Percentiles rank a stretch among this genome's conserved stretches.
These are phyloP conservation scores for Amphiprion ocellaris DNA, from an alignment of 2,113 vertebrate species.

Conservation along the genomic window DNA sequence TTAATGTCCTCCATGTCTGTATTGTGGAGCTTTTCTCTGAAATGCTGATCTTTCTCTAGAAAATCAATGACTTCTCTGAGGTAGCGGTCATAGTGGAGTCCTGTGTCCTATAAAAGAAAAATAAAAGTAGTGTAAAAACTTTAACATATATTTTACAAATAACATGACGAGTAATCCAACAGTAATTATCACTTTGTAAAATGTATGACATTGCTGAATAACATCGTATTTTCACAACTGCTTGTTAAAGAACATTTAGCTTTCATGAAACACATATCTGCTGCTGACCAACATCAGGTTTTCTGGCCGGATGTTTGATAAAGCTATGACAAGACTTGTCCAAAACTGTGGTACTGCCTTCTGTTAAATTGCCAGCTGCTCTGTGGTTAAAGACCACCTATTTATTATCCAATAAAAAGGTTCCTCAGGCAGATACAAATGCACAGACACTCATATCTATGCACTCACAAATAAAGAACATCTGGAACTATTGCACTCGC, in stretches of 20 bases:
- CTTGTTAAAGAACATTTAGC: too few relatives aligned
- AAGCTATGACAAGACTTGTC: not conserved
- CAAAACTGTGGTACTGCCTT: conserved; percentile 14
- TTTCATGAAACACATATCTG: not conserved
- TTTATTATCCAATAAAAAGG: not conserved
- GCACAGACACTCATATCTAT: too few relatives aligned
- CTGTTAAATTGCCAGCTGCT: not conserved
- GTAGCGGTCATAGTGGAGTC: conserved; percentile 98
- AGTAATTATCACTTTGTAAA: not conserved
- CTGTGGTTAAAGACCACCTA: not conserved
- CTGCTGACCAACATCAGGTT: not conserved
- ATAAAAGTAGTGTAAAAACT: conserved; percentile 3
- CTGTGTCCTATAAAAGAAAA: conserved; percentile 90
- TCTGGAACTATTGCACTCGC: not conserved
- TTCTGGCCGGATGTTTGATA: conserved; percentile 17
- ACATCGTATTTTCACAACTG: not conserved
- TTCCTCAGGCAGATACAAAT: too few relatives aligned
- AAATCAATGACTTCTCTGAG: conserved; percentile 98
- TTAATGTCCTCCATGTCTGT: conserved; percentile 99
- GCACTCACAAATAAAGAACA: not conserved
- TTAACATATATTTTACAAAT: not conserved
- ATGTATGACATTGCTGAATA: not conserved
- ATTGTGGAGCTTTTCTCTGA: conserved; percentile 97
- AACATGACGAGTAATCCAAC: not conserved
- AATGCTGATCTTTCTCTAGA: conserved; percentile 97